These are phyloP conservation scores for Heliopora coerulea DNA, from an alignment of 92 coral and sea anemone species.

Conservation along the genomic window DNA sequence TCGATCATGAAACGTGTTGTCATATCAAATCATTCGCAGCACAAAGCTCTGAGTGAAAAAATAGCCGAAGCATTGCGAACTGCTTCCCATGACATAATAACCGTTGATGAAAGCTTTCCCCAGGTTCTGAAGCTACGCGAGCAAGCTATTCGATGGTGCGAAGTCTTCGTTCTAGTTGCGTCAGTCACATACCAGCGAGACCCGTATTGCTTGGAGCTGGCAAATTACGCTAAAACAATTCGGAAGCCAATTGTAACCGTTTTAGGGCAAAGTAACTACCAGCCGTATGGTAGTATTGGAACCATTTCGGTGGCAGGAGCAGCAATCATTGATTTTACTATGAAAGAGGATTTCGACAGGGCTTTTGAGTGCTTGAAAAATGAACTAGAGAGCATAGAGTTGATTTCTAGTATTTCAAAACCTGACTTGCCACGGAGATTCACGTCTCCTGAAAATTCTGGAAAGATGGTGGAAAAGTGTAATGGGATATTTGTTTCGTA, in stretches of 20 bases:
- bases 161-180: conserved; percentile 57
- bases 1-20: conserved; percentile 24
- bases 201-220: conserved; percentile 61
- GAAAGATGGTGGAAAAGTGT: not conserved
- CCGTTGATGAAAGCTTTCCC: conserved; percentile 59
- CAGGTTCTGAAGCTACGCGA: conserved; percentile 53
- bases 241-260: conserved; percentile 64
- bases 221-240: conserved; percentile 74
- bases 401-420: conserved; percentile 45
- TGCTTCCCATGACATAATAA: conserved; percentile 44
- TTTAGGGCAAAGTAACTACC: conserved; percentile 59
- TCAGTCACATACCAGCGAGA: conserved; percentile 73
- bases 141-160: conserved; percentile 61
- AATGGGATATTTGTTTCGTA: conserved; percentile 59
- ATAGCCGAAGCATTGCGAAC: conserved; percentile 44
- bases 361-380: conserved; percentile 27
- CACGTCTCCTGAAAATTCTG: not conserved
- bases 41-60: conserved; percentile 44
- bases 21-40: conserved; percentile 67
- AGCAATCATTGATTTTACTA: conserved; percentile 33
- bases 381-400: conserved; percentile 31
- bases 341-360: conserved; percentile 26
- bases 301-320: conserved; percentile 71
- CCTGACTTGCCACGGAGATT: conserved; percentile 9
- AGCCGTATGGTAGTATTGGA: conserved; percentile 67